Base-by-base conservation (phyloP, 2,113 vertebrate species). In the Dissostichus mawsoni region DNA sequence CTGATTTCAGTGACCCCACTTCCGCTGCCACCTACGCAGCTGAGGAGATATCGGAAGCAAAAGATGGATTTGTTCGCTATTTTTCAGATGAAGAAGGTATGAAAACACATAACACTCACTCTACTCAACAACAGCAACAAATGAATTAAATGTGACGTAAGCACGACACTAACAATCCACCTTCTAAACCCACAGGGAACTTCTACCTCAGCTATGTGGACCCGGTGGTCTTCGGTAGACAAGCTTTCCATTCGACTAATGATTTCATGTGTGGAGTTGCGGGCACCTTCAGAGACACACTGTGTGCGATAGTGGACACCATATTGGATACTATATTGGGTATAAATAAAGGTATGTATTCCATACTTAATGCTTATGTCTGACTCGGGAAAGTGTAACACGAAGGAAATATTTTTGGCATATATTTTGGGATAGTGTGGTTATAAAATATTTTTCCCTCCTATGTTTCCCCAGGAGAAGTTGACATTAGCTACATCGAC, bases 1-100 rank as follows among this genome's bases (percentile, higher is more conserved):
- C 92, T 20, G 92, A 94, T 81, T 78, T 93, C 79, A 93, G 90
- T 52, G 88, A 93, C 83, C 92, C 91, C 14, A 76, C 48, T 80
- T 88, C 92, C 8, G 71, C 51, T 13, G 91, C 88, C 36, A 73
- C 69, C 0, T 94, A 93, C 0, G 88, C 87, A 11, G 83, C 78
- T 0, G 90, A 93, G 11, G 93, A 94, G 87, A 83, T 93, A 88
- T 50, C 67, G 20, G 80, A 58, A 55, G 92, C 75, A 50, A 93
- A 92, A 81, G 88, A 93, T 59, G 88, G 59, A 82, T 79, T 94
- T 70, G 90, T 94, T 61, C 87, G 12, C 20, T 74, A 90, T 59
- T 91, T 90, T 73, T 94, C 93, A 29, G 92, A 94, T 63, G 86
- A 94, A 0, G 92, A 93, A 48, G 93, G 93, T 93, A 86, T 18